Base-by-base conservation (phyloP, 2,797 vertebrate species). In the Simalia tracyae region DNA sequence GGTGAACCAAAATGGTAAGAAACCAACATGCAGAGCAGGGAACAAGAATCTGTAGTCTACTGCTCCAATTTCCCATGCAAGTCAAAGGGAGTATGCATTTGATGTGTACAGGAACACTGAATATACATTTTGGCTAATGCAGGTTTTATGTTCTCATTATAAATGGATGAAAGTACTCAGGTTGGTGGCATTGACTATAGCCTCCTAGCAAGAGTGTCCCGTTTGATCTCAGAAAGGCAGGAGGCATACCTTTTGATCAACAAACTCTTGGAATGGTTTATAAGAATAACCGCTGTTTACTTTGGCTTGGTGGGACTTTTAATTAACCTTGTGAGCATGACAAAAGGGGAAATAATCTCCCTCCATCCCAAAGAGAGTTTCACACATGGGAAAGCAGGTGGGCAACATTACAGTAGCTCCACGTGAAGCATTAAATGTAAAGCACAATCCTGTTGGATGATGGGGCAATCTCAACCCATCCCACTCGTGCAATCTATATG, bases 1-100 rank as follows among this genome's bases (percentile, higher is more conserved):
- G 87, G 89, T 97, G 94, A 97, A 92, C 94, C 97, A 97, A 92
- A 97, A 92, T 0, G 96, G 97, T 97, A 91, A 97, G 96, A 28
- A 91, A 88, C 36, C 87, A 92, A n/a, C 26, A 86, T 84, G 54
- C 28, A 89, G 17, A 28, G 59, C 10, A 72, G 31, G 36, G 31
- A 42, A 24, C 54, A 87, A 81, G 12, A 88, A 31, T 46, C 61
- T 14, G 9, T 6, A 6, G 8, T 17, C 63, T 60, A 46, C 3
- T 17, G 42, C 36, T 84, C 14, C 22, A 72, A 46, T 86, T 22
- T 12, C 19, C 60, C 10, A 2, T 15, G 6, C 63, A 57, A 46
- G 1, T 19, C 15, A 60, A 66, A 26, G 31, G 5, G 12, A 42
- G 0, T 63, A 22, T 85, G 11, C 46, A 26, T 66, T 46, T 86